phyloP scores from a whole-genome alignment of 2,888 invertebrate genomes.

The Protodeltote pygarga region DNA sequence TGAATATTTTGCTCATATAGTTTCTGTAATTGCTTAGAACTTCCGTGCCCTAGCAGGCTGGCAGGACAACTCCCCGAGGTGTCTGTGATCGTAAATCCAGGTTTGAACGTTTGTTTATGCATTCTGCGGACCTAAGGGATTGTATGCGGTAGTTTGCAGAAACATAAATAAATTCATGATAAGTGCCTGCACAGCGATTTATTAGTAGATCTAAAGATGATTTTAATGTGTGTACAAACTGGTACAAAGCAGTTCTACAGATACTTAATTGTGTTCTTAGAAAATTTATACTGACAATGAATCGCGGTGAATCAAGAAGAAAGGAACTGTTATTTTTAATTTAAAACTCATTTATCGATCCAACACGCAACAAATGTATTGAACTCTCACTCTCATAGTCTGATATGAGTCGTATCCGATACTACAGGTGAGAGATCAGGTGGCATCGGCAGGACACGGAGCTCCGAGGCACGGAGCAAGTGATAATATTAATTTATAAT shows the following conservation, averaged over 20 bases:
- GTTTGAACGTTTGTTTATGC: conserved; percentile 58
- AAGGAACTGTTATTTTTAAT: conserved; percentile 1
- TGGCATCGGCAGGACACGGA: too few relatives aligned
- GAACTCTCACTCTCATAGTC: too few relatives aligned
- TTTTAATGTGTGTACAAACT: background rate
- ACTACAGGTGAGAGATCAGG: too few relatives aligned
- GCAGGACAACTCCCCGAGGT: conserved; percentile 53
- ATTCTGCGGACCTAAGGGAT: conserved; percentile 46
- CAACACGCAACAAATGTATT: too few relatives aligned
- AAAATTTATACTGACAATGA: too few relatives aligned
- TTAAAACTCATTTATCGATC: background rate
- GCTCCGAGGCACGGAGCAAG: too few relatives aligned
- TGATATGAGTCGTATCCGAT: too few relatives aligned
- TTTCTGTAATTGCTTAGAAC: conserved; percentile 41
- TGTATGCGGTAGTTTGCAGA: conserved; percentile 27
- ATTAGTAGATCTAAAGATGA: background rate
- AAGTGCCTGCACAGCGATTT: conserved; percentile 11
- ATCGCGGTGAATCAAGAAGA: too few relatives aligned
- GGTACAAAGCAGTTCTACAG: background rate
- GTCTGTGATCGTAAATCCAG: conserved; percentile 58
- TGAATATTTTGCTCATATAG: conserved; percentile 37
- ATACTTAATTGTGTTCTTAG: too few relatives aligned
- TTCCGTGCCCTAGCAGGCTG: conserved; percentile 34
- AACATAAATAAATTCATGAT: conserved; percentile 31
- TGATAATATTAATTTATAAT: too few relatives aligned